Base-by-base conservation (phyloP, 2,888 invertebrate species). In the Drosophila multiciliata region DNA sequence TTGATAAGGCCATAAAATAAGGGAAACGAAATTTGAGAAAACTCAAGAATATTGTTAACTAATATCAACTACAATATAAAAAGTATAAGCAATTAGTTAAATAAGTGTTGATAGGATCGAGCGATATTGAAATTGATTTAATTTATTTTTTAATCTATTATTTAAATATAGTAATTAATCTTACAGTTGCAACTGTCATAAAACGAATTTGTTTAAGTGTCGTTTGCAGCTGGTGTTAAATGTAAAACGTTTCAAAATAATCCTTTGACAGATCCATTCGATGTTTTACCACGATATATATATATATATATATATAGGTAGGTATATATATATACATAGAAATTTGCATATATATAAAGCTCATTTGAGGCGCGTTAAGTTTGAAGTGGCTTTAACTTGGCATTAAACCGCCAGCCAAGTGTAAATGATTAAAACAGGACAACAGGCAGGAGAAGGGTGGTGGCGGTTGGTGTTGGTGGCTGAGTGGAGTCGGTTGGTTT, bases 351-450 rank as follows among this genome's bases (percentile, higher is more conserved):
- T 23, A 67, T 76, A 67, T 79, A 52, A 79, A 85, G 76, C 73
- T 83, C 80, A 82, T 87, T 87, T 73, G 79, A 58, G 73, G 53
- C 54, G 62, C 74, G 66, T 69, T 73, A 66, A 82, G 72, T 82
- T 80, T 83, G 73, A 50, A 85, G 83, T 82, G 73, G 85, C 59
- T 65, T 32, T 40, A 40, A 65, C 67, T 50, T 49, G 61, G 64
- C 54, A 67, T 48, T 57, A 73, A 57, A 63, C 57, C 53, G 61
- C 50, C 68, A 77, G 77, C 72, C 80, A 79, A 79, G 83, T 87
- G 86, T 85, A 66, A 83, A 75, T 82, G 85, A 87, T 87, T 83
- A 85, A 82, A 77, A 59, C 23, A 26, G 45, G 20, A 20, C 45
- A 45, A 8, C 3, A 3, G 45, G 7, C 8, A 15, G 45, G 45